phyloP scores from a whole-genome alignment of 1,140 invertebrate genomes.

The Ceratina japonica region DNA sequence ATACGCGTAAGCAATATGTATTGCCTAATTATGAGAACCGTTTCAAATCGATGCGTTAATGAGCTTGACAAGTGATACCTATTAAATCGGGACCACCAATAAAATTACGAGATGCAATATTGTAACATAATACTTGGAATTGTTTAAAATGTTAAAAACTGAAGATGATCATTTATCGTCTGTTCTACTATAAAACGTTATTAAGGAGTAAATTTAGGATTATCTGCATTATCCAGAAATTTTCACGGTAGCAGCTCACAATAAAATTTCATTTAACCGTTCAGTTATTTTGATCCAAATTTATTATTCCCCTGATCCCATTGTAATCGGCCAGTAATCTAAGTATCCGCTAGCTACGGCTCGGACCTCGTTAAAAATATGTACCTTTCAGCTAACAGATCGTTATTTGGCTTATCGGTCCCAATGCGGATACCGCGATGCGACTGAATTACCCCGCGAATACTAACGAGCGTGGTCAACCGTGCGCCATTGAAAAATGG shows the following conservation, averaged over 20 bases:
- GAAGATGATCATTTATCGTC: too few species aligned
- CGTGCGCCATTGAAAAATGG: conserved; percentile 30
- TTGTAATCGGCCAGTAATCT: conserved; percentile 14
- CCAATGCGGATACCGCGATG: conserved; percentile 46
- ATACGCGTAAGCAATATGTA: background rate
- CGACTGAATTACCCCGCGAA: conserved; percentile 45
- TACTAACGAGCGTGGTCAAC: conserved; percentile 33
- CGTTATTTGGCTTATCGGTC: conserved; percentile 52
- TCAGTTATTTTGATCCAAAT: conserved; percentile 3
- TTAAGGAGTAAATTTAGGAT: too few species aligned
- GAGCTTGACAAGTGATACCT: conserved; percentile 26
- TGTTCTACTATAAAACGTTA: too few species aligned
- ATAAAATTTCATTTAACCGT: conserved; percentile 26
- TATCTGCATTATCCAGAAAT: background rate
- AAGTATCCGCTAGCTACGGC: background rate
- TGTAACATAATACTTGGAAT: too few species aligned
- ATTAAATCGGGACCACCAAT: background rate
- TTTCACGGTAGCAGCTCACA: background rate
- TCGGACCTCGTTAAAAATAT: conserved; percentile 39
- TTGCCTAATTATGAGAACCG: conserved; percentile 24
- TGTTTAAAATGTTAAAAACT: too few species aligned
- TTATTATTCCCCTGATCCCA: background rate
- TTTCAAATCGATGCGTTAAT: conserved; percentile 20
- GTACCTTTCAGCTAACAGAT: conserved; percentile 13
- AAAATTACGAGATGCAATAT: background rate